Evolutionary conservation across 2,113 vertebrate species (phyloP).

Genomic region (Jacana jacana): DNA sequence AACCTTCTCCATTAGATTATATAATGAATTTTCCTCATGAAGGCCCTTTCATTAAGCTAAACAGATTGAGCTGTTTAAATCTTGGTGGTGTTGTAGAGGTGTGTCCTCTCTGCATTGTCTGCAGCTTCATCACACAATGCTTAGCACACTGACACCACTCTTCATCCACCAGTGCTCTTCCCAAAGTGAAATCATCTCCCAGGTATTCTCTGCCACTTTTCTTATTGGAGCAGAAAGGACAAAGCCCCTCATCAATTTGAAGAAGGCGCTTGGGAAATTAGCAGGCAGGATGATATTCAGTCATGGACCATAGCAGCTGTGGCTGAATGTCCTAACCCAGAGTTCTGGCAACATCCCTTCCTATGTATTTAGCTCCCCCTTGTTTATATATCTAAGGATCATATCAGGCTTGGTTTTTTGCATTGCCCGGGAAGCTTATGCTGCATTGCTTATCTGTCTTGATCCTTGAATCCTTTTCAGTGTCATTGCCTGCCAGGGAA

Average conservation of each 20-base stretch:
- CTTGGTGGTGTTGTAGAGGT: background rate
- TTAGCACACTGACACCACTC: background rate
- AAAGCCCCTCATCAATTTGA: background rate
- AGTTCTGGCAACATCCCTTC: background rate
- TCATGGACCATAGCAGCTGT: background rate
- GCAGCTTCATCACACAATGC: fast-evolving
- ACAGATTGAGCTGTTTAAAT: background rate
- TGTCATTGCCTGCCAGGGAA: background rate
- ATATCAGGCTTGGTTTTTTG: background rate
- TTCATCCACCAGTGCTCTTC: background rate
- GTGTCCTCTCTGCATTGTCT: background rate
- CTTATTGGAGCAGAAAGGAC: background rate
- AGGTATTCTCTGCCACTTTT: background rate
- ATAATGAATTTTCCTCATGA: background rate
- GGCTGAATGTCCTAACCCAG: background rate
- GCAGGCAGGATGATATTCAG: background rate
- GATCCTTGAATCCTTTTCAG: background rate
- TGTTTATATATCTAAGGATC: background rate
- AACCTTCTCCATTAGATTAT: background rate
- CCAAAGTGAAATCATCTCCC: background rate
- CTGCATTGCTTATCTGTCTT: background rate
- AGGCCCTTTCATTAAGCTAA: background rate
- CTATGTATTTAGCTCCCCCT: background rate
- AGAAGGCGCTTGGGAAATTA: fast-evolving
- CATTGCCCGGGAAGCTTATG: background rate